Evolutionary conservation across 2,113 vertebrate species (phyloP), one percentile per base, ranked within the genome.

Genomic region (Trachemys scripta): DNA sequence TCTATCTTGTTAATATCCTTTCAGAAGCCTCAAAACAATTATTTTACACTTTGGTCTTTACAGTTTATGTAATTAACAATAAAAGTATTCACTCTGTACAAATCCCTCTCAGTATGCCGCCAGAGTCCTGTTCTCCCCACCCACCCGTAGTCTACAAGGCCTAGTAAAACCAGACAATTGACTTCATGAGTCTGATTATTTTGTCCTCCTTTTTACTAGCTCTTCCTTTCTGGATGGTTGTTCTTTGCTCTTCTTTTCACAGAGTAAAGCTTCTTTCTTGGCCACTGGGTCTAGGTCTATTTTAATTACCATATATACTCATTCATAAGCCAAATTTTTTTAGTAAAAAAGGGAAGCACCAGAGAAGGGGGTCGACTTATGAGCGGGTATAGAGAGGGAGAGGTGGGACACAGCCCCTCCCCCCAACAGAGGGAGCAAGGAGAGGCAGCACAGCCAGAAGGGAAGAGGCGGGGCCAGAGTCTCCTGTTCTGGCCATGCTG

Each of bases 201-300:
- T 2, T 88, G 62, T 89, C 24, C 94, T 35, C 35, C 76, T 82
- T 72, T 81, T 89, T n/a, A 14, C 31, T 72, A 87, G 24, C 82
- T 89, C 75, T 79, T 59, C 89, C 50, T 75, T 96, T 95, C 50
- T 91, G 76, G 38, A 92, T 89, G 17, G 69, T 13, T 45, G 42
- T 12, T 85, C 84, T 56, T 86, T 62, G 38, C 7, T 56, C 83
- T 57, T 57, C 31, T 29, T 84, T 88, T 87, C 85, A 93, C 13
- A 8, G 20, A 84, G n/a, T 9, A 84, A 85, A 84, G 84, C n/a
- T 91, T 83, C 47, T 87, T 53, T 93, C 59, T 85, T 53, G 24
- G 50, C n/a, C 75, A 57, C 50, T 13, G 81, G 6, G 90, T 24
- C 72, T 45, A 25, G 19, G 22, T 65, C 59, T 69, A 31, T 62